Conservation (phyloP, 2,888 invertebrate genomes). For the Cheilosia soror region DNA sequence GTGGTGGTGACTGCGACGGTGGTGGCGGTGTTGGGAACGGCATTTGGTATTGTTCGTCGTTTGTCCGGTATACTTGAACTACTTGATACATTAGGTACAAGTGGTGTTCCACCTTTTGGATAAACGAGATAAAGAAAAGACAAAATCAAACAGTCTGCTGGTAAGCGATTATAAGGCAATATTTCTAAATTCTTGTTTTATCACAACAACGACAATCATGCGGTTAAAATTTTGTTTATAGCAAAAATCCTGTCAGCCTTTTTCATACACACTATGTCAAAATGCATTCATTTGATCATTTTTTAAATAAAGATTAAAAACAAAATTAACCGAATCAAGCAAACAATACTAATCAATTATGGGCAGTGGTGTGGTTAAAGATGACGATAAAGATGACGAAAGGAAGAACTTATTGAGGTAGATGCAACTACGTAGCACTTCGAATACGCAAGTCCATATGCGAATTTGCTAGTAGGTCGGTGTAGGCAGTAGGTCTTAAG, state of each 20-base stretch:
- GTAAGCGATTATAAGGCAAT: not conserved
- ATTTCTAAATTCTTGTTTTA: constrained; percentile 31
- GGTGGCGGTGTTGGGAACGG: constrained; percentile 69
- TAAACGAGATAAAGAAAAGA: constrained; percentile 60
- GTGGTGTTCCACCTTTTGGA: constrained; percentile 85
- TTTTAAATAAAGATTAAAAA: constrained; percentile 22
- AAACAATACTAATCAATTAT: constrained; percentile 8
- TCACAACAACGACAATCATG: constrained; percentile 68
- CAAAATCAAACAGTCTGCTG: not conserved
- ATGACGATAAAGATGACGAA: too few relatives aligned
- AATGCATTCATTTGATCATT: constrained; percentile 46
- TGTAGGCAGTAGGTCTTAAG: too few relatives aligned
- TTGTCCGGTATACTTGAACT: constrained; percentile 69
- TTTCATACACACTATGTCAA: constrained; percentile 13
- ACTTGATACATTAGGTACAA: constrained; percentile 81
- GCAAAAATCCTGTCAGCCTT: constrained; percentile 39
- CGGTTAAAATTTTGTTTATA: constrained; percentile 36
- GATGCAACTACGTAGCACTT: too few relatives aligned
- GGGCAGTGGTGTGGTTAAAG: not conserved
- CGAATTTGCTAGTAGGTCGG: too few relatives aligned
- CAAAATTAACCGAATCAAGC: constrained; percentile 17
- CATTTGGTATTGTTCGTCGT: constrained; percentile 78
- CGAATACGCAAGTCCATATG: too few relatives aligned
- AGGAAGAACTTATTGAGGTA: too few relatives aligned
- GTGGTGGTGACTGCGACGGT: constrained; percentile 65